Evolutionary conservation across 2,797 vertebrate genomes (phyloP), one percentile per base, ranked within the genome.

Genomic region (Harpagifer antarcticus): DNA sequence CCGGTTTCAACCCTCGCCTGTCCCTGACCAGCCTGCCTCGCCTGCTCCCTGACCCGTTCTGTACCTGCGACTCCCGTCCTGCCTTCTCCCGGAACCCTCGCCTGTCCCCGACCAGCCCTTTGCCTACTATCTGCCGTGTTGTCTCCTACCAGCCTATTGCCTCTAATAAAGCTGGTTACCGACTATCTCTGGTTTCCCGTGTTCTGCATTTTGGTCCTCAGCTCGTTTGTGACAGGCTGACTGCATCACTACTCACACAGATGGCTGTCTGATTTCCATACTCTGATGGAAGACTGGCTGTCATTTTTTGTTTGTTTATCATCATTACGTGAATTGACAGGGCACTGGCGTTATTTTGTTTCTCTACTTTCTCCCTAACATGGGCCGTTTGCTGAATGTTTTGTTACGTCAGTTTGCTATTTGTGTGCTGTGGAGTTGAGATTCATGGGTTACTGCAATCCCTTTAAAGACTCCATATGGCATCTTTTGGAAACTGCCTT

Each of bases 301-400:
- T 40, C 62, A 72, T 78, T 78, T 78, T 74, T n/a, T 43, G 49
- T 84, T 74, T 83, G 64, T 83, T 86, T 81, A 68, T 86, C 76
- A 78, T 79, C 65, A 59, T 84, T 71, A 79, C 7, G 23, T 53
- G 75, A 82, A 73, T 76, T 69, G 86, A 84, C 81, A 81, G 59
- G 68, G 66, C 73, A 59, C 66, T 54, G 77, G 67, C 50, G 76
- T 77, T 44, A 7, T 71, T 79, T 59, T 79, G 70, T 79, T 57
- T n/a, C 54, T 57, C 67, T 33, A 60, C 63, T 67, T 56, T 66
- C 61, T 52, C 15, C 13, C 73, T 72, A 73, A 75, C 72, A 49
- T 27, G 62, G 62, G 79, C 66, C 71, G 42, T 84, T 82, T 49
- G 52, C 64, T 37, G 52, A 74, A 65, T 53, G 60, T 68, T 78